Base-by-base conservation (phyloP, 2,113 vertebrate genomes). In the Plestiodon gilberti region DNA sequence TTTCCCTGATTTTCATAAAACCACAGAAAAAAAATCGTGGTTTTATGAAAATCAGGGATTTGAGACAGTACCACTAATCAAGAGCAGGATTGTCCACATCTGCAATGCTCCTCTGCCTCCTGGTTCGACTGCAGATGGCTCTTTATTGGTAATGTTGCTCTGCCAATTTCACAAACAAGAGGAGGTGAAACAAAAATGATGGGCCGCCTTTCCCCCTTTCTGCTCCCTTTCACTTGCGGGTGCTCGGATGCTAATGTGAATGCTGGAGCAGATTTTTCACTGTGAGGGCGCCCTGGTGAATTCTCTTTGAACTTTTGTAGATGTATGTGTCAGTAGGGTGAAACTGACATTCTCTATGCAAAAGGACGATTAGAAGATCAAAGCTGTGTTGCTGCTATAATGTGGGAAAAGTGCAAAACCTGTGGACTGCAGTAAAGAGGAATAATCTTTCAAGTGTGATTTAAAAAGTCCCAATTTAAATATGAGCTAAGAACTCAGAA, bases 281-380 rank as follows among this genome's bases (percentile, higher is more conserved):
- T 84, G 88, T 90, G 88, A 93, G 87, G 79, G 89, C 92, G 94
- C 92, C 91, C 91, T 81, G 81, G 90, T 91, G 92, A 93, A 91
- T 94, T 94, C 89, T 94, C 80, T 90, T 33, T 77, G 88, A 92
- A 91, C 84, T 94, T 91, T 92, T 89, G 87, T 92, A 90, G 81
- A 93, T 87, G 89, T 88, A 88, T 92, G 85, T 94, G 93, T 90
- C 93, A 93, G 91, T 89, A 94, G 88, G 91, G 93, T 92, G 92
- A 90, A 88, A 89, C 87, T 83, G 92, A 92, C 89, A 81, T 81
- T 94, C 84, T 75, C 81, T 93, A 93, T 95, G 95, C 94, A 94
- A 94, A 95, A 92, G 92, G 90, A 86, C 90, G 91, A 90, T 94
- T 93, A 94, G 89, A 89, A 93, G 92, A 95, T 94, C 95, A 95